Evolutionary conservation across 2,888 invertebrate genomes (phyloP).

Genomic region (Scotopteryx bipunctaria): DNA sequence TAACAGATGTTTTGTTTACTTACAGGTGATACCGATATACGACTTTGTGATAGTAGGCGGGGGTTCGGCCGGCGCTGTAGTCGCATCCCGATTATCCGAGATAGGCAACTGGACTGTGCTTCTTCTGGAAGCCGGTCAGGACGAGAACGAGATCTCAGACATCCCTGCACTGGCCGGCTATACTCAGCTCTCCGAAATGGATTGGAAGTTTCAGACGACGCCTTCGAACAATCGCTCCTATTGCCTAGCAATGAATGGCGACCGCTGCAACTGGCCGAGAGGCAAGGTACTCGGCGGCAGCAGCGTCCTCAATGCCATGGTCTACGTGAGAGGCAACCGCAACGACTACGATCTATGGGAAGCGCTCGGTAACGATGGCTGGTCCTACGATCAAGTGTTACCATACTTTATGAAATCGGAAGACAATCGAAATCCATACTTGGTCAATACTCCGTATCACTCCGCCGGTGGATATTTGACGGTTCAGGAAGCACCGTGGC

Average conservation of each 20-base stretch:
- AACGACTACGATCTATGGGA: constrained; percentile 95
- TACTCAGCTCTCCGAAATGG: constrained; percentile 92
- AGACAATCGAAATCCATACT: constrained; percentile 93
- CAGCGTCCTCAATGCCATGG: constrained; percentile 95
- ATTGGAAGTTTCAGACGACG: constrained; percentile 96
- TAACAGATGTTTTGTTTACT: constrained; percentile 31
- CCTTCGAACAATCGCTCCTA: constrained; percentile 90
- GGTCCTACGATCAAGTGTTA: constrained; percentile 92
- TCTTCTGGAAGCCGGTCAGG: constrained; percentile 93
- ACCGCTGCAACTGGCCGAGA: constrained; percentile 95
- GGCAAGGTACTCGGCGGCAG: constrained; percentile 96
- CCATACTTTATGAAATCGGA: constrained; percentile 94
- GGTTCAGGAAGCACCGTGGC: constrained; percentile 93
- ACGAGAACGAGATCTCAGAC: constrained; percentile 95
- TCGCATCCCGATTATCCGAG: constrained; percentile 92
- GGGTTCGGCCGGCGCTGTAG: constrained; percentile 94
- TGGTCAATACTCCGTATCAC: constrained; percentile 89
- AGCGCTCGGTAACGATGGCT: constrained; percentile 91
- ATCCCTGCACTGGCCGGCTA: constrained; percentile 93
- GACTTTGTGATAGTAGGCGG: constrained; percentile 94
- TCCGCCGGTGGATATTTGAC: constrained; percentile 91
- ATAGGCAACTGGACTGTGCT: constrained; percentile 92
- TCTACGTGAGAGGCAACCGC: constrained; percentile 94
- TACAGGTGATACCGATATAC: constrained; percentile 89
- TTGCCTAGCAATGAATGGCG: constrained; percentile 93